Evolutionary conservation across 2,113 vertebrate species (phyloP), one percentile per base, ranked within the genome.

Genomic region (Callospermophilus lateralis): DNA sequence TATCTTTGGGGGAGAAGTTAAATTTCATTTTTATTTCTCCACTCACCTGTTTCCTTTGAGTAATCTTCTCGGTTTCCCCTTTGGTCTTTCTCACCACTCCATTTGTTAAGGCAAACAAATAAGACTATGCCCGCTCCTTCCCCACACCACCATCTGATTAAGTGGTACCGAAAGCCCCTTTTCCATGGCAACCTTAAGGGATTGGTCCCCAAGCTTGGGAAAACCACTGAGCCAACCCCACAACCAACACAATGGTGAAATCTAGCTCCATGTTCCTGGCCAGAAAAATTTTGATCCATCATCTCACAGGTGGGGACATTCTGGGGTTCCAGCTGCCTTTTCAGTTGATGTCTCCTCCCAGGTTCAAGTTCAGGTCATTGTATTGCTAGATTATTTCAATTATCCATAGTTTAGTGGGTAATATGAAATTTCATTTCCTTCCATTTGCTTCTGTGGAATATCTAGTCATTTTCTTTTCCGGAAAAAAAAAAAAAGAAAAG

Each of bases 371-470:
- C 67, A 78, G 24, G 61, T 77, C 88, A 37, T 74, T 74, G 48
- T 85, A 83, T 34, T 70, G 17, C 94, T 86, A 78, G 73, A 65
- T 95, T 11, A 89, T 91, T 93, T 55, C 93, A 51, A 93, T 97
- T 89, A 90, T 93, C 74, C 81, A 78, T 53, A n/a, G 13, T 63
- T 95, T 90, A 79, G 11, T 74, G 93, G 42, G 9, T 92, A 28
- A 93, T 22, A 16, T 78, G 32, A 95, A 88, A 90, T 81, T 89
- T 70, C 30, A 37, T 89, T 96, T 97, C 63, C 85, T 86, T 94
- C 96, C 48, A 58, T 87, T 93, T 81, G 32, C 65, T 89, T 87
- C 79, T 88, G 39, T 45, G 10, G 26, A 90, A 94, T 74, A 90
- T 48, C 48, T 92, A 76, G 39, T 78, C 79, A 68, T 90, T 96